These are phyloP conservation scores for Takifugu ocellatus DNA, from an alignment of 2,797 vertebrate genomes.

Conservation along the genomic window DNA sequence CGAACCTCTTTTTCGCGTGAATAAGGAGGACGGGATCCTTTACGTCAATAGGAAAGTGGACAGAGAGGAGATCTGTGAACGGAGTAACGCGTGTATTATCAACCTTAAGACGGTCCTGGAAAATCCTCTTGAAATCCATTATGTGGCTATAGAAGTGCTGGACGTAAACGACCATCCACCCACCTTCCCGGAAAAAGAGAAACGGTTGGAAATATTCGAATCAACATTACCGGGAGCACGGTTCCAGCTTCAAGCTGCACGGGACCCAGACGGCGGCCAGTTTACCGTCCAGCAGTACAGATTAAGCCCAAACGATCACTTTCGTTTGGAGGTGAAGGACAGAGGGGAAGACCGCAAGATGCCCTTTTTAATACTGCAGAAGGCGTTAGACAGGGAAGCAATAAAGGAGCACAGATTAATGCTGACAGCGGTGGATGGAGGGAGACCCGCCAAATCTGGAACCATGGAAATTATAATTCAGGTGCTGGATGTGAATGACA, in stretches of 20 bases:
- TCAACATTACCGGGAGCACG: conserved; percentile 32
- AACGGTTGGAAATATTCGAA: conserved; percentile 54
- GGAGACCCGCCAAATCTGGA: conserved; percentile 40
- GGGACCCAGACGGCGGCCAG: conserved; percentile 49
- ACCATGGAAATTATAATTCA: conserved; percentile 28
- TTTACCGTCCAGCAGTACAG: conserved; percentile 47
- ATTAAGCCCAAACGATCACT: conserved; percentile 48
- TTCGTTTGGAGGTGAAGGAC: conserved; percentile 53
- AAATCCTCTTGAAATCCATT: conserved; percentile 62
- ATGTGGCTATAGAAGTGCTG: conserved; percentile 48
- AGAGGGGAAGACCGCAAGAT: conserved; percentile 44
- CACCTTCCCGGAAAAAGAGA: conserved; percentile 38
- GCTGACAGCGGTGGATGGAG: conserved; percentile 53
- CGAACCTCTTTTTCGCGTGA: conserved; percentile 41
- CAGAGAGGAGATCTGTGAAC: conserved; percentile 67
- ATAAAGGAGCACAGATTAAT: conserved; percentile 4
- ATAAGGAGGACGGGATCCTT: conserved; percentile 48
- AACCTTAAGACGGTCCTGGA: conserved; percentile 67
- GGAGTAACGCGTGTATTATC: conserved; percentile 53
- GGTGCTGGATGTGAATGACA: conserved; percentile 57
- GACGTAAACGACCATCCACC: conserved; percentile 67
- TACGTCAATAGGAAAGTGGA: conserved; percentile 63
- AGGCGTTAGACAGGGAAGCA: conserved; percentile 50
- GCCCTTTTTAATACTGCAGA: conserved; percentile 46
- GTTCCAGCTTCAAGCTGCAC: conserved; percentile 51